Evolutionary conservation across 2,888 invertebrate species (phyloP).

Genomic region (Fissipunctia ypsillon): DNA sequence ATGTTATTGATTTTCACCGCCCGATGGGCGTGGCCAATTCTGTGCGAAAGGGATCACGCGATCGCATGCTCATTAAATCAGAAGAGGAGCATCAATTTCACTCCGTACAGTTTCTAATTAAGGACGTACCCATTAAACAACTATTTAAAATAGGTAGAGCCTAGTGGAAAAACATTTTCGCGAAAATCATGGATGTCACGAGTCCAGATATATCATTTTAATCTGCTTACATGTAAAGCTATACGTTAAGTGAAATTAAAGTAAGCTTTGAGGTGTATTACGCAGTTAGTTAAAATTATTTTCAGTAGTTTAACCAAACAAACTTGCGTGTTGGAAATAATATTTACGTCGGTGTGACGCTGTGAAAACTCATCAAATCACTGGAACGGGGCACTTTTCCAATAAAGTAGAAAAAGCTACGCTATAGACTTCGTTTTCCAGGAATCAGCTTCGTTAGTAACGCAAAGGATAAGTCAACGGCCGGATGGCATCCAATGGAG

Average conservation of each 20-base stretch:
- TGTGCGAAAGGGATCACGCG: conserved; percentile 89
- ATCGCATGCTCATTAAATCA: conserved; percentile 88
- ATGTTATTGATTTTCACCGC: conserved; percentile 90
- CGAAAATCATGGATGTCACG: conserved; percentile 81
- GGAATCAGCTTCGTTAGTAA: conserved; percentile 39
- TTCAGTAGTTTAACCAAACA: conserved; percentile 6
- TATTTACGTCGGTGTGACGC: conserved; percentile 25
- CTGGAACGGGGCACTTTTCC: conserved; percentile 25
- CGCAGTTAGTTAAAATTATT: conserved; percentile 44
- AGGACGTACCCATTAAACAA: conserved; percentile 90
- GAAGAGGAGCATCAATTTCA: conserved; percentile 87
- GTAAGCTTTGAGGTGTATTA: conserved; percentile 50
- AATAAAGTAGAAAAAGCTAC: conserved; percentile 25
- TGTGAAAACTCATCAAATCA: conserved; percentile 37
- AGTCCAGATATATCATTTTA: conserved; percentile 71
- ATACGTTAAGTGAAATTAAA: conserved; percentile 54
- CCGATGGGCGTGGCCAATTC: conserved; percentile 88
- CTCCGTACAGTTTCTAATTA: conserved; percentile 88
- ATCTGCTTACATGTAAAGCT: conserved; percentile 63
- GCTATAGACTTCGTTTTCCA: conserved; percentile 32
- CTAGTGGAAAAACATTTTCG: conserved; percentile 84
- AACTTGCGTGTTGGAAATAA: conserved; percentile 30
- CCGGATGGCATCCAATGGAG: conserved; percentile 31
- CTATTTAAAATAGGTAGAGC: conserved; percentile 89
- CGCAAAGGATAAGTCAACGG: conserved; percentile 45